Base-by-base conservation (phyloP, 2,113 vertebrate species). In the Acrocephalus kingi region DNA sequence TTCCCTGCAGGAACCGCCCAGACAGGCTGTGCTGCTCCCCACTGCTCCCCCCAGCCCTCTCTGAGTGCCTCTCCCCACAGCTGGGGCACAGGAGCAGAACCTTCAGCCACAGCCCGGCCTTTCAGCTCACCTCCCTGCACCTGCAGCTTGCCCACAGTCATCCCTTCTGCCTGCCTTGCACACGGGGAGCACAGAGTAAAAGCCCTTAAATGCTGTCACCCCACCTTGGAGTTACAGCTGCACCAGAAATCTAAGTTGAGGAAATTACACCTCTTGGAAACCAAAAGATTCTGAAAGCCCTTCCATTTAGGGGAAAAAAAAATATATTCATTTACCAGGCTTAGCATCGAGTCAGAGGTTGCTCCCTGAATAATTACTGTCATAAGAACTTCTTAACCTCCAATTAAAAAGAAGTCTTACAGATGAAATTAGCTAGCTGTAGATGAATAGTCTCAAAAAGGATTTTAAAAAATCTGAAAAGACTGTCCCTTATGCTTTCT, bases 341-440 rank as follows among this genome's bases (percentile, higher is more conserved):
- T 35, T 25, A 67, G 9, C 48, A 75, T 51, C 14, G 68, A 74
- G 62, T 51, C 74, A 83, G 62, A 90, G 45, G 33, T 41, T 85
- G 48, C 11, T 28, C 33, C 39, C 39, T 64, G 67, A 84, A 33
- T 73, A 89, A 76, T 58, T 79, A 68, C 62, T 31, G 67, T 61
- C 35, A 16, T 61, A 91, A 72, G 48, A 93, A 76, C 19, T 73
- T 45, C 85, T 80, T 81, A 76, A 73, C 22, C 68, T 21, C 45
- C 59, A 74, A 66, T 93, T 87, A 87, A 66, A 87, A 93, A 76
- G 5, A 68, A 80, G 71, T 25, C 19, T 74, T 52, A 49, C 17
- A 48, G 25, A 93, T 61, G 41, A 93, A 31, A 91, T 87, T 84
- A 77, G 23, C 31, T 41, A 93, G 41, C n/a, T 84, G 25, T 51